Base-by-base conservation (phyloP, 2,113 vertebrate genomes). In the Motacilla tschutschensis region DNA sequence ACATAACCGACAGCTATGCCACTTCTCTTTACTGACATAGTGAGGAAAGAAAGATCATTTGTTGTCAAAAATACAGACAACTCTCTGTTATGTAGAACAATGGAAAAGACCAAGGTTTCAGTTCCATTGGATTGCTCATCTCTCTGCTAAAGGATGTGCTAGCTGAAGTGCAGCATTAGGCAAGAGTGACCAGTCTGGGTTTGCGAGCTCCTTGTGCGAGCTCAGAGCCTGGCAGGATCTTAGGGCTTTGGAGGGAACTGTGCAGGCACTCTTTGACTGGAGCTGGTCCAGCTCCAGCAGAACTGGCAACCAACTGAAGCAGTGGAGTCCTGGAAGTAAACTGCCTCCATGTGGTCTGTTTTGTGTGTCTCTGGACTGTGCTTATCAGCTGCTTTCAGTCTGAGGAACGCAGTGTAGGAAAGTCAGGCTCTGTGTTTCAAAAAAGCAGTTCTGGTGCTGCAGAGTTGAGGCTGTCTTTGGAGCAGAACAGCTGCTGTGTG, bases 1-100 rank as follows among this genome's bases (percentile, higher is more conserved):
- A 31, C 5, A 2, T 51, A 43, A 41, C 4, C 0, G 0, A 28
- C 51, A 74, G 46, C n/a, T 17, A 1, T 66, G 36, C 10, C 12
- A 11, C 46, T 89, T 87, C 62, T 71, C 19, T 44, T 20, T 44
- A n/a, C 31, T 58, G 60, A 17, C 12, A 9, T 12, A 50, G 12
- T 59, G 35, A 86, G 29, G n/a, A 66, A 87, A 77, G 69, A 79
- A 85, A 36, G 31, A 54, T 59, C 44, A 25, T 1, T 79, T 87
- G 41, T 79, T 91, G 31, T 29, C 33, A 40, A 6, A 91, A 80
- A 54, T 53, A 60, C 55, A 87, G 53, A 47, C 22, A 57, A 4
- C 28, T 70, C 13, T 57, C 20, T 70, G 6, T 85, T 83, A 5
- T 4, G 4, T 19, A 38, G 72, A 46, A 36, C 50, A 78, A 71